Evolutionary conservation across 2,888 invertebrate genomes (phyloP), one percentile per base, ranked within the genome.

Genomic region (Andrena fulva): DNA sequence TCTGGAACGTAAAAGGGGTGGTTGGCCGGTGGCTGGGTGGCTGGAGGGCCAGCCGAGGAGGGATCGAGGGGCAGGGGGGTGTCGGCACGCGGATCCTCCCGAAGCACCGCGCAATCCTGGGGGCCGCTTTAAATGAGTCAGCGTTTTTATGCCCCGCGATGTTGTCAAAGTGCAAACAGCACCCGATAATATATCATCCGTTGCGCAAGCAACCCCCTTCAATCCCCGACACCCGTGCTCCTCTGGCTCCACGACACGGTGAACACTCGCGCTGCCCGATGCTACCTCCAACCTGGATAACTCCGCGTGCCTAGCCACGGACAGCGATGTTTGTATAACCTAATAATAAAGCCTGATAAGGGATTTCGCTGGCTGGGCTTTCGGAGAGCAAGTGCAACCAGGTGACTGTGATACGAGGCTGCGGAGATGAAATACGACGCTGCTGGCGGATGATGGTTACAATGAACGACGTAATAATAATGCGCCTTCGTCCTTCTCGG

Each of bases 141-240:
- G 94, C 94, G 93, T 93, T 94, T 94, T 94, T 94, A 93, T 94
- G 92, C 92, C 92, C 91, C 91, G 93, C 92, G 93, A 93, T 93
- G 93, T 94, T 94, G 94, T 94, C 94, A 93, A 94, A 94, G 94
- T 92, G 94, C 93, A 94, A 94, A 94, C 94, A 94, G 93, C 92
- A 89, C 89, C 91, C 90, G 93, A 94, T 93, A 93, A 94, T 94
- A 93, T 93, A 94, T 94, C 94, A 94, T 93, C 93, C 91, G 90
- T 90, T 90, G 88, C 87, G 90, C 90, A 89, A 91, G 90, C 90
- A 89, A 88, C 89, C 88, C 88, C 89, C 85, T 76, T 59, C 62
- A 8, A n/a, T 54, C 72, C 63, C 29, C 72, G 71, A 82, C 73
- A 52, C 63, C 33, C 80, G 64, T 7, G 50, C 52, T 12, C 24